Base-by-base conservation (phyloP, 2,113 vertebrate species). In the Chamaea fasciata region DNA sequence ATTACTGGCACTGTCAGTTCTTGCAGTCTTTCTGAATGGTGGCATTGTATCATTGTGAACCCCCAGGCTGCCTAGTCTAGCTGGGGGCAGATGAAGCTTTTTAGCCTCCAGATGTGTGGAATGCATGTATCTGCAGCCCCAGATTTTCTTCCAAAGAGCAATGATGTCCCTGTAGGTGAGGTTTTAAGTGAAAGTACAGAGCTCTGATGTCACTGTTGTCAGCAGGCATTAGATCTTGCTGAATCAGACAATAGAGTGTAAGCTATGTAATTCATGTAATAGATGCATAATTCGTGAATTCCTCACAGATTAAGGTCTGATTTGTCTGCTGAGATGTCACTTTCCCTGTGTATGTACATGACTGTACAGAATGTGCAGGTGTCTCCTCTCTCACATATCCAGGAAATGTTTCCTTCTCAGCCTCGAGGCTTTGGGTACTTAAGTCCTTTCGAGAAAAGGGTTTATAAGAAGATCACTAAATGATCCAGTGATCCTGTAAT, bases 31-130 rank as follows among this genome's bases (percentile, higher is more conserved):
- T 80, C 50, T 73, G 37, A 93, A 30, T 4, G 8, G 20, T 39
- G 16, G 2, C 47, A 73, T 12, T 17, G 17, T 30, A 57, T 46
- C 0, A 0, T 4, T 2, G 1, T 47, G 77, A 78, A 84, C 59
- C 41, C n/a, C 10, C 21, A 13, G 33, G 15, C 60, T 15, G 0
- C 9, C 15, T 60, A 33, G 19, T 31, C 82, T 73, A 30, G 4
- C 4, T 69, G 21, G 18, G 31, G 26, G 4, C 11, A 87, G 39
- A 62, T 57, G 63, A 0, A 10, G 11, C 6, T 50, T 50, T 75
- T 87, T 44, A 60, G 19, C 27, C 44, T 87, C 57, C 5, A 17
- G 13, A 14, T 47, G n/a, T 75, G 31, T 11, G 68, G 78, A 69
- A 63, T 7, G 3, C 30, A 18, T 31, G 1, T 15, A 49, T 60